These are phyloP conservation scores for Psittacula cyanocephala DNA, from an alignment of 2,113 vertebrate genomes.

Conservation along the genomic window DNA sequence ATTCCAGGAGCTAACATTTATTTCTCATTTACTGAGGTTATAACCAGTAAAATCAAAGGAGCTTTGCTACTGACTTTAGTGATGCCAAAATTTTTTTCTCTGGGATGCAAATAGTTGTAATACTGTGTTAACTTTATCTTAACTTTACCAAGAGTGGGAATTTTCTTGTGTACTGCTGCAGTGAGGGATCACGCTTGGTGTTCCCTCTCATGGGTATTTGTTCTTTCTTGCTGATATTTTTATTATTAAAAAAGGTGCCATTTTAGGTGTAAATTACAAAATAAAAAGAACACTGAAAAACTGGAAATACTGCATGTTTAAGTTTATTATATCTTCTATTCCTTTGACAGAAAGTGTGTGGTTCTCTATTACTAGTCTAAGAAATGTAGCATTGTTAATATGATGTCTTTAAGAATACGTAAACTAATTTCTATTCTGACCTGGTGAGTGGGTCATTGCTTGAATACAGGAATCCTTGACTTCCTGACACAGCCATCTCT, in stretches of 20 bases:
- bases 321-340: not conserved
- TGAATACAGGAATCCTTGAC: constrained; percentile 26
- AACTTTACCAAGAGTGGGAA: not conserved
- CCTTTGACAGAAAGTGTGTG: not conserved
- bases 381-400: not conserved
- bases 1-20: not conserved
- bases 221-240: not conserved
- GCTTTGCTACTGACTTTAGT: not conserved
- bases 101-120: not conserved
- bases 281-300: not conserved
- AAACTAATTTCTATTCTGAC: not conserved
- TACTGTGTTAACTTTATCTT: not conserved
- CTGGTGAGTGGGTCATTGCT: not conserved
- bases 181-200: not conserved
- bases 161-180: not conserved
- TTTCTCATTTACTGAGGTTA: not conserved
- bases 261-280: not conserved
- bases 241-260: not conserved
- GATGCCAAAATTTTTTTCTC: not conserved
- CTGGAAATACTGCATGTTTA: not conserved
- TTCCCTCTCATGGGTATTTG: not conserved
- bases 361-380: not conserved
- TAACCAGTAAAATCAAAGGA: not conserved
- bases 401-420: not conserved
- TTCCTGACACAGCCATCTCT: constrained; percentile 50